phyloP scores from a whole-genome alignment of 2,113 vertebrate genomes.

The Herpetotheres cachinnans region DNA sequence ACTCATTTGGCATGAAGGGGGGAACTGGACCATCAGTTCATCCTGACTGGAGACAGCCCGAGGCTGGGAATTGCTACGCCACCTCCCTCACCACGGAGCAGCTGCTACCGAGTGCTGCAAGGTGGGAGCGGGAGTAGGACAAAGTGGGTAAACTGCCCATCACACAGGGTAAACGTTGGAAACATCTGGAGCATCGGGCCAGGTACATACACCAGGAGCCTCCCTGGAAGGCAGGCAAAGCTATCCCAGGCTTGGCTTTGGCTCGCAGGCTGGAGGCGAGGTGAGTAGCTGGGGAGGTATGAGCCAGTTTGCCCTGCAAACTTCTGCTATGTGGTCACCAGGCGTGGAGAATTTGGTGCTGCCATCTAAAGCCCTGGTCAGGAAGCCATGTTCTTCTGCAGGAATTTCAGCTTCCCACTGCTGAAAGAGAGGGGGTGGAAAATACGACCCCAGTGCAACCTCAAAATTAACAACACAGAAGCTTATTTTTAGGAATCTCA shows the following conservation, averaged over 20 bases:
- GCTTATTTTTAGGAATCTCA: neutral
- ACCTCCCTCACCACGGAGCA: fast-evolving
- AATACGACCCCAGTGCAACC: neutral
- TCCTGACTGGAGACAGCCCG: fast-evolving
- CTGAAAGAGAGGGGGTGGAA: neutral
- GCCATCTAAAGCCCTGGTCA: neutral
- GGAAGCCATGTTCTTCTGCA: neutral
- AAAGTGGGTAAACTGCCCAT: too few species aligned
- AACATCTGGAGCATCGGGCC: fast-evolving
- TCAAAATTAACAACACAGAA: neutral
- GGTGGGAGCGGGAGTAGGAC: neutral
- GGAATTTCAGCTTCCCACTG: neutral
- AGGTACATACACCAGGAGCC: fast-evolving
- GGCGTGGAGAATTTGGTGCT: neutral
- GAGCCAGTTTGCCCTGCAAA: neutral
- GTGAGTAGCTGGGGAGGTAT: neutral
- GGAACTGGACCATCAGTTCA: neutral
- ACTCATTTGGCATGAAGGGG: neutral
- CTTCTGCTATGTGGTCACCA: neutral
- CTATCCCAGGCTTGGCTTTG: neutral
- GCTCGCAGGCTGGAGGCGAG: neutral
- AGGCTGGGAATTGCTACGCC: fast-evolving
- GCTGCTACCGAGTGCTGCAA: fast-evolving
- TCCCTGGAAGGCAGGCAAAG: neutral
- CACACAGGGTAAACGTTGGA: neutral